phyloP scores from a whole-genome alignment of 2,113 vertebrate species.

The Malurus melanocephalus region DNA sequence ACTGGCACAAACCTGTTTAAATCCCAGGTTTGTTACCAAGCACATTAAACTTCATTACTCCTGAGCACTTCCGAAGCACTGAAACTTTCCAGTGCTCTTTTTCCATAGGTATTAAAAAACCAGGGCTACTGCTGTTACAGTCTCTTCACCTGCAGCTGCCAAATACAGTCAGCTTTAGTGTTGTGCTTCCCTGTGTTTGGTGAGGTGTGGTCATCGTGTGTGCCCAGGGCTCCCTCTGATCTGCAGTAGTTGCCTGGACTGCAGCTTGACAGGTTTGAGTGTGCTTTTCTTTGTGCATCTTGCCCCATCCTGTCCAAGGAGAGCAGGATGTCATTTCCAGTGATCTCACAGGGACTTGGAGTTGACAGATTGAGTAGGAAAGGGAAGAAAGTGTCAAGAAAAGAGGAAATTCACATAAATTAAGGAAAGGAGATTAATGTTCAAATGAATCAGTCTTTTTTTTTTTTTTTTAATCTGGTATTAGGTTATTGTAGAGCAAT shows the following conservation, averaged over 20 bases:
- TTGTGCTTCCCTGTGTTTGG: background rate
- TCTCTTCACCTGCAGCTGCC: background rate
- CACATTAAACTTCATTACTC: fast-evolving
- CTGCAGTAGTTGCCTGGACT: background rate
- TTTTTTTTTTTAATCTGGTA: background rate
- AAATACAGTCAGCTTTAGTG: background rate
- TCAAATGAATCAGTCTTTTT: background rate
- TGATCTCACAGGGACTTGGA: background rate
- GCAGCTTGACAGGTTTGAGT: background rate
- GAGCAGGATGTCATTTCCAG: background rate
- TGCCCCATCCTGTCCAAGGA: background rate
- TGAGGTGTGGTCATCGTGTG: fast-evolving
- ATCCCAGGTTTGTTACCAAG: background rate
- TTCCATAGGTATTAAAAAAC: background rate
- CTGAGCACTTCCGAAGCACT: background rate
- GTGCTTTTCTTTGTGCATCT: background rate
- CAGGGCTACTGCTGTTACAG: background rate
- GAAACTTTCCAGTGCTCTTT: background rate
- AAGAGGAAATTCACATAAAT: background rate
- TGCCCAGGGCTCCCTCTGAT: background rate
- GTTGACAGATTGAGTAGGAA: background rate
- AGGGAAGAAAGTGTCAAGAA: background rate
- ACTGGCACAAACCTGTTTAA: background rate
- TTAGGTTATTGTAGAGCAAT: background rate
- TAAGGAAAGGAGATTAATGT: background rate